Percentiles rank a stretch among this genome's conserved stretches.
Evolutionary conservation across 2,113 vertebrate species (phyloP).

Genomic region (Tachysurus fulvidraco): DNA sequence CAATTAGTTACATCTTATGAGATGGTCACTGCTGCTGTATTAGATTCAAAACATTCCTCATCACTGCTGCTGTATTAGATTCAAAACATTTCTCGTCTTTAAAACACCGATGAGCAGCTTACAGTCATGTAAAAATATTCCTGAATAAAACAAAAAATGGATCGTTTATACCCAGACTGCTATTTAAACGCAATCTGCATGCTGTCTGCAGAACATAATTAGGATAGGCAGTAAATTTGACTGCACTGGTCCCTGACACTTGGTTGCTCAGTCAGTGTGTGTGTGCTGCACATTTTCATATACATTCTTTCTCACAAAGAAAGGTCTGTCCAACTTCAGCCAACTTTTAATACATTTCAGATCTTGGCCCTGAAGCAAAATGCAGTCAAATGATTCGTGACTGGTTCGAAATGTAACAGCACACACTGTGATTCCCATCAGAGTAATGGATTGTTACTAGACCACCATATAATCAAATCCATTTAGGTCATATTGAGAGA

Average conservation of each 20-base stretch:
- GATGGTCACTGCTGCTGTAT: not conserved
- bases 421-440: not conserved
- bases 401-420: not conserved
- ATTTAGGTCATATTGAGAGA: slow-evolving; percentile 1
- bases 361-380: not conserved
- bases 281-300: not conserved
- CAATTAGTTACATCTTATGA: not conserved
- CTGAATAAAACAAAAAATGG: not conserved
- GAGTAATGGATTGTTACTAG: not conserved
- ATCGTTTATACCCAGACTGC: not conserved
- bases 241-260: not conserved
- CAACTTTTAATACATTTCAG: slow-evolving; percentile 23
- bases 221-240: not conserved
- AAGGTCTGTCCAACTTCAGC: not conserved
- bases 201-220: not conserved
- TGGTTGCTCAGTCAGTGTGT: slow-evolving; percentile 23
- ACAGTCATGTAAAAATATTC: not conserved
- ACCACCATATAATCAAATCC: slow-evolving; percentile 7
- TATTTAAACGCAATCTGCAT: not conserved
- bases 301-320: slow-evolving; percentile 21
- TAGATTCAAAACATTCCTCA: not conserved
- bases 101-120: not conserved
- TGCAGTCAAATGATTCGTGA: slow-evolving; percentile 14
- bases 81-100: not conserved
- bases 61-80: not conserved